phyloP scores from a whole-genome alignment of 2,797 vertebrate species.

The Enteromius viviparus region DNA sequence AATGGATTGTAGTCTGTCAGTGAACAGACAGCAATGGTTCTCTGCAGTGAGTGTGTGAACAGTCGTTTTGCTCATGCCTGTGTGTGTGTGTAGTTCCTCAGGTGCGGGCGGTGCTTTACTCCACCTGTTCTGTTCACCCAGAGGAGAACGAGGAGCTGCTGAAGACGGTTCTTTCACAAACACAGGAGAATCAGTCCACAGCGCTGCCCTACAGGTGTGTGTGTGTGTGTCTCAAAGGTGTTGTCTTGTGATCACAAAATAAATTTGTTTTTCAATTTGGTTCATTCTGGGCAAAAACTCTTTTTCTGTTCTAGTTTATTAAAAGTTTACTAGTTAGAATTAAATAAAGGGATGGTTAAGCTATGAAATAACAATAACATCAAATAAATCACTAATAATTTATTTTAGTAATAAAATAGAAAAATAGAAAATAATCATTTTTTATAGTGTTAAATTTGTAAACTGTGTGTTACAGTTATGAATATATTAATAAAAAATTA shows the following conservation, averaged over 20 bases:
- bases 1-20: constrained; percentile 64
- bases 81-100: constrained; percentile 76
- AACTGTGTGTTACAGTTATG: too few species aligned
- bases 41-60: background rate
- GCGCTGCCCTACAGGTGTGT: constrained; percentile 79
- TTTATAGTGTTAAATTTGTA: too few species aligned
- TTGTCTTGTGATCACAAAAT: constrained; percentile 39
- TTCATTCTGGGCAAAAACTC: background rate
- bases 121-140: constrained; percentile 84
- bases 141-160: constrained; percentile 90
- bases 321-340: background rate
- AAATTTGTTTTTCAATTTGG: background rate
- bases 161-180: constrained; percentile 77
- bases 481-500: too few species aligned
- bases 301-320: background rate
- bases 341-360: background rate
- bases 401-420: too few species aligned
- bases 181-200: constrained; percentile 71
- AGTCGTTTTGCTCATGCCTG: background rate
- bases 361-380: too few species aligned
- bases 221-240: constrained; percentile 33
- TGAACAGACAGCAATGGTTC: constrained; percentile 42
- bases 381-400: too few species aligned
- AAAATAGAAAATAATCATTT: too few species aligned
- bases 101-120: constrained; percentile 84